Percentiles rank a stretch among this genome's conserved stretches.
phyloP scores from a whole-genome alignment of 2,113 vertebrate species.

The Indri indri region DNA sequence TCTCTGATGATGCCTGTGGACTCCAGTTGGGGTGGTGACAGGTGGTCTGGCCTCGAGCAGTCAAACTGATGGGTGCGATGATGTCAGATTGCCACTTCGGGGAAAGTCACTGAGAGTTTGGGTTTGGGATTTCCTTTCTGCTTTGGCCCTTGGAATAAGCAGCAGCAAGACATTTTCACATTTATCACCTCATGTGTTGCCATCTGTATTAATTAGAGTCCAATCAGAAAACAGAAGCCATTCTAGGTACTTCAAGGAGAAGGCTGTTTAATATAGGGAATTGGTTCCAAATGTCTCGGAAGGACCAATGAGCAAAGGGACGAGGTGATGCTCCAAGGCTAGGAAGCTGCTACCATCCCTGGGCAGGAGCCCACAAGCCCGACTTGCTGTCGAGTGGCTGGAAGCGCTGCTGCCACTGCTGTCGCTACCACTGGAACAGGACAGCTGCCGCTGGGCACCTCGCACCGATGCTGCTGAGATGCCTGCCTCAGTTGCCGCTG shows the following conservation, averaged over 20 bases:
- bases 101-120: neutral
- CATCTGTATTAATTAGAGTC: neutral
- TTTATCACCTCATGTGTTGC: neutral
- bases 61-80: neutral
- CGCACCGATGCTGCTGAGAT: accelerated
- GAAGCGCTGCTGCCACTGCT: too few species aligned
- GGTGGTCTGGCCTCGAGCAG: neutral
- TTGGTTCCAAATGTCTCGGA: neutral
- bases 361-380: neutral
- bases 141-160: neutral
- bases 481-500: neutral
- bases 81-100: neutral
- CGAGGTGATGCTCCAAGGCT: neutral
- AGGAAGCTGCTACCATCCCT: neutral
- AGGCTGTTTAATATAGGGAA: neutral
- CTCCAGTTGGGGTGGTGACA: neutral
- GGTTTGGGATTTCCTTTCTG: neutral
- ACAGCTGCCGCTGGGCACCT: neutral
- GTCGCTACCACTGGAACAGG: too few species aligned
- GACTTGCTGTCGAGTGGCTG: neutral
- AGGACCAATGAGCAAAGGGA: neutral
- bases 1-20: neutral
- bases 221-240: neutral
- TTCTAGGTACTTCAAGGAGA: neutral
- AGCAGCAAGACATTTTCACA: neutral